phyloP scores from a whole-genome alignment of 2,888 invertebrate genomes.

The Helleia helle region DNA sequence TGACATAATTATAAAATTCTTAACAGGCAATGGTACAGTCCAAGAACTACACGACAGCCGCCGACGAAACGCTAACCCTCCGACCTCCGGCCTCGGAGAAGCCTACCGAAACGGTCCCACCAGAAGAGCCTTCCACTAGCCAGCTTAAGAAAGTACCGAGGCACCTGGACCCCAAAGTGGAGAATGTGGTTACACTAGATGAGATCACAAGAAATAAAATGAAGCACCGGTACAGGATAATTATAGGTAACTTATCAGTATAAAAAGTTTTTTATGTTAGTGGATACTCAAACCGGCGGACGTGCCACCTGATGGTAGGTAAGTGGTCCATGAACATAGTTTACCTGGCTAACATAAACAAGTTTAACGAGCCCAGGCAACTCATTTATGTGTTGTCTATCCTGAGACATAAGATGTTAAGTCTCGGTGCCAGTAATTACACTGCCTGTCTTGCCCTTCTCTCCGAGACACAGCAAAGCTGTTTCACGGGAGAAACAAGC shows the following conservation, averaged over 20 bases:
- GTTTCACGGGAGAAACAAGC: too few relatives aligned
- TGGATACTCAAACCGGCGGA: too few relatives aligned
- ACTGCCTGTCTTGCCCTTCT: too few relatives aligned
- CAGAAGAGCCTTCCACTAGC: constrained; percentile 19
- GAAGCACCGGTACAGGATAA: constrained; percentile 66
- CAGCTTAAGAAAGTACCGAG: constrained; percentile 41
- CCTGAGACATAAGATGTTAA: too few relatives aligned
- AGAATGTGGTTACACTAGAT: constrained; percentile 57
- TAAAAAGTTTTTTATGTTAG: too few relatives aligned
- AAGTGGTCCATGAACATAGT: too few relatives aligned
- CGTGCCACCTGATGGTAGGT: too few relatives aligned
- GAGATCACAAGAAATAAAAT: constrained; percentile 67
- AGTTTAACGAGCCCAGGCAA: too few relatives aligned
- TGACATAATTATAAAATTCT: not conserved
- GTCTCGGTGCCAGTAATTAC: too few relatives aligned
- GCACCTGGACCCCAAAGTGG: constrained; percentile 51
- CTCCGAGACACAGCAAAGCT: too few relatives aligned
- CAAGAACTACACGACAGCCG: constrained; percentile 53
- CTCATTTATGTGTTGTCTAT: too few relatives aligned
- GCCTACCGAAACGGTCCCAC: constrained; percentile 18
- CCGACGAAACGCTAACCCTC: constrained; percentile 44
- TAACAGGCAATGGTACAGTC: constrained; percentile 51
- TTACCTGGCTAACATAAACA: too few relatives aligned
- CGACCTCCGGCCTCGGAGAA: constrained; percentile 32
- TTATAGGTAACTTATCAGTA: constrained; percentile 48